Evolutionary conservation across 2,888 invertebrate genomes (phyloP).

Genomic region (Patella pellucida): DNA sequence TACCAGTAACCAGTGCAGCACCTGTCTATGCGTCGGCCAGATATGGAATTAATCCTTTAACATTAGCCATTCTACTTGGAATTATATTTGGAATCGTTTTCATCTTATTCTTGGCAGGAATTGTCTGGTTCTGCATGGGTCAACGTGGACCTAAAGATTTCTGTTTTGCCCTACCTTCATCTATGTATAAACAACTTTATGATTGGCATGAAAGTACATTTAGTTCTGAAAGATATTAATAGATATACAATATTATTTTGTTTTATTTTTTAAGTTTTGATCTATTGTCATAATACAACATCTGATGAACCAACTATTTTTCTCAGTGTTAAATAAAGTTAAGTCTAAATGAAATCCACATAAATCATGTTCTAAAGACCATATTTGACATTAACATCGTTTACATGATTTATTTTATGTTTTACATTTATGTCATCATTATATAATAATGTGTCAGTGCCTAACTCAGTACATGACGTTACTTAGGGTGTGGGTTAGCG

Average conservation of each 20-base stretch:
- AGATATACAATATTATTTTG: background rate
- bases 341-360: no score
- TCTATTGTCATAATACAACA: no score
- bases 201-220: constrained; percentile 34
- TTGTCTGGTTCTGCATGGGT: constrained; percentile 26
- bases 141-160: constrained; percentile 36
- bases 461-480: no score
- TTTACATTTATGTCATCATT: no score
- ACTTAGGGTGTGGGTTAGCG: no score
- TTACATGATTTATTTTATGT: no score
- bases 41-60: constrained; percentile 32
- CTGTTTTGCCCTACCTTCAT: constrained; percentile 39
- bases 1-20: background rate
- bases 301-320: no score
- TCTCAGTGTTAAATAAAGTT: no score
- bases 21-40: constrained; percentile 1
- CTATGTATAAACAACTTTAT: constrained; percentile 27
- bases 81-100: constrained; percentile 36
- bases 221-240: constrained; percentile 32
- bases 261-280: no score
- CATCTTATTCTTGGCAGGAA: constrained; percentile 29
- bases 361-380: no score
- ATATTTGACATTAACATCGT: no score
- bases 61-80: constrained; percentile 34
- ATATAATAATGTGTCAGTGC: no score